Base-by-base conservation (phyloP, 2,888 invertebrate species). In the Hypselothyrea guttata region DNA sequence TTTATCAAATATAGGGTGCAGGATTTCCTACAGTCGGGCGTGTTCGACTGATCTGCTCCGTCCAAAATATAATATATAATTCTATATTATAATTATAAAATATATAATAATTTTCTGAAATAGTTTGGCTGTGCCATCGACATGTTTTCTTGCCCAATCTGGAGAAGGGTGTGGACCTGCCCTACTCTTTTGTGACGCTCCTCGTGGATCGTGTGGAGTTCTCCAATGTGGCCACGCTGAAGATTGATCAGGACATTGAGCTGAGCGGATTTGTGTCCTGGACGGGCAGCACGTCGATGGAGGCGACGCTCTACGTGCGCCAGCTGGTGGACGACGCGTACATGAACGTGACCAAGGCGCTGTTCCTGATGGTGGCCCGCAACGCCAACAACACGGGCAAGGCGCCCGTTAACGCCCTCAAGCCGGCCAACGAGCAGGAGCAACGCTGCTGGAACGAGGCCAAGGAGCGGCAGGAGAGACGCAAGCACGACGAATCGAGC, bases 261-360 rank as follows among this genome's bases (percentile, higher is more conserved):
- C 88, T 95, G 27, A 92, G 93, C 2, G 95, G 95, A 0, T 93
- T 94, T 78, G 94, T 95, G 0, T 93, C 93, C 7, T 94, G 94
- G 93, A 93, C 93, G 0, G 95, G 95, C 0, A 91, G 88, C 58
- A 92, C 93, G 1, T 94, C 95, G 0, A 91, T 95, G 87, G 95
- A 95, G 89, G 92, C 93, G n/a, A 92, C 93, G 0, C 93, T 95
- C 46, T 92, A 93, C 90, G 86, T 95, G 34, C 93, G 94, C 66
- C 94, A 94, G 87, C 44, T 71, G 28, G 71, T 86, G 1, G 87
- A 90, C 7, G 60, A 35, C 5, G 15, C 62, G 1, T 62, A 54
- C 7, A 13, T 75, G 7, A 56, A 82, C 8, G 68, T 93, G 4
- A 93, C 93, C 0, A 91, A 92, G 42, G 94, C 95, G 0, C 88